phyloP scores from a whole-genome alignment of 1,140 invertebrate genomes.

The Diorhabda elongata region DNA sequence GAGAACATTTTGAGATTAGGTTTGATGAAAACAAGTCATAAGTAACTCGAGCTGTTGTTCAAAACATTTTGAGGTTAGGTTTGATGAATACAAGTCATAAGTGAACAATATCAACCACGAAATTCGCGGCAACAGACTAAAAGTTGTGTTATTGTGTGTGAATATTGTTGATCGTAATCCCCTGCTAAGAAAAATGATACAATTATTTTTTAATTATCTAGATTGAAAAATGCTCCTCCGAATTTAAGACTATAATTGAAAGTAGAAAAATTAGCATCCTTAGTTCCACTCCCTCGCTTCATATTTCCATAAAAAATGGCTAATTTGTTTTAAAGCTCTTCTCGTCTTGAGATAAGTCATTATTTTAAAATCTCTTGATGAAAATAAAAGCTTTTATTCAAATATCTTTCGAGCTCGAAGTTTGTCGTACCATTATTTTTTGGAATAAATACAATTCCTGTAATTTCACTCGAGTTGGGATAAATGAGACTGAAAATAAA shows the following conservation, averaged over 20 bases:
- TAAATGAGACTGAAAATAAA: background rate
- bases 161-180: background rate
- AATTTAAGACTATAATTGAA: constrained; percentile 13
- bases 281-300: constrained; percentile 17
- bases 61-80: no score
- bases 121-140: no score
- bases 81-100: no score
- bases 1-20: no score
- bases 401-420: constrained; percentile 6
- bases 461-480: background rate
- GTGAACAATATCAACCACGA: no score
- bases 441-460: background rate
- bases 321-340: constrained; percentile 19
- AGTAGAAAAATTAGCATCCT: constrained; percentile 21
- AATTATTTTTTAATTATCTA: constrained; percentile 19
- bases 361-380: constrained; percentile 13
- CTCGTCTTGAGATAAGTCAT: constrained; percentile 18
- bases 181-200: constrained; percentile 13
- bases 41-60: no score
- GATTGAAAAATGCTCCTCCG: constrained; percentile 17
- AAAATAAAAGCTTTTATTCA: constrained; percentile 8
- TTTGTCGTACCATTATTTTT: background rate
- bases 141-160: no score
- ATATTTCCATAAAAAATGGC: constrained; percentile 20
- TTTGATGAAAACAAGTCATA: no score